phyloP scores from a whole-genome alignment of 2,113 vertebrate species.

The Charadrius vociferus region DNA sequence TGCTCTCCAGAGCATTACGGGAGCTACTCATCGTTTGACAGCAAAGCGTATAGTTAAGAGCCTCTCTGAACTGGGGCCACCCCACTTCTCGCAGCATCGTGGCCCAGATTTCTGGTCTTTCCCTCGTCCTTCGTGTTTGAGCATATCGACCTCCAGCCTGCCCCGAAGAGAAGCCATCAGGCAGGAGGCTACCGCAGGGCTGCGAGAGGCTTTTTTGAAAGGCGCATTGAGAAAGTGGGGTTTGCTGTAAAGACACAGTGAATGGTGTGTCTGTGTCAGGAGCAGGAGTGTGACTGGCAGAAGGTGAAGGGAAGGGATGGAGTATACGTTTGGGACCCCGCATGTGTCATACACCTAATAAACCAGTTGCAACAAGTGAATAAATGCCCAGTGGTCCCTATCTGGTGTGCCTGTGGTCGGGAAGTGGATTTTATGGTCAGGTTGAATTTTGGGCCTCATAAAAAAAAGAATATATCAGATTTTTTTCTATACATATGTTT shows the following conservation, averaged over 20 bases:
- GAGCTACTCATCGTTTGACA: background rate
- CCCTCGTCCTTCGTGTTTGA: rapidly evolving
- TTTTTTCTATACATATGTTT: rapidly evolving
- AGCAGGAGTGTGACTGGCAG: background rate
- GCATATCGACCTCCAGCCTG: rapidly evolving
- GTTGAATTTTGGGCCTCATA: background rate
- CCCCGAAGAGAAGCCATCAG: rapidly evolving
- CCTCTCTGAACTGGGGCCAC: background rate
- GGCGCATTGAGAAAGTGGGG: too few species aligned
- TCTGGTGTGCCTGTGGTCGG: background rate
- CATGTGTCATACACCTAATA: rapidly evolving
- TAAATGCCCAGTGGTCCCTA: background rate
- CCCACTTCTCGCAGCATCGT: rapidly evolving
- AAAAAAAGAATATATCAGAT: background rate
- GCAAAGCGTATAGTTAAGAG: background rate
- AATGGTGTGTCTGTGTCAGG: background rate
- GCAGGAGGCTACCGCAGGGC: background rate
- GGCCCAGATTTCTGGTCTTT: background rate
- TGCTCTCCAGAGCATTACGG: rapidly evolving
- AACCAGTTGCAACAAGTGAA: background rate
- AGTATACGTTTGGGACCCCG: rapidly evolving
- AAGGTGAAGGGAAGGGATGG: background rate
- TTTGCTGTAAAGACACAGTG: rapidly evolving
- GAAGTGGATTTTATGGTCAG: background rate
- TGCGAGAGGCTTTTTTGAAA: background rate